phyloP scores from a whole-genome alignment of 2,113 vertebrate genomes.

The Opisthocomus hoazin region DNA sequence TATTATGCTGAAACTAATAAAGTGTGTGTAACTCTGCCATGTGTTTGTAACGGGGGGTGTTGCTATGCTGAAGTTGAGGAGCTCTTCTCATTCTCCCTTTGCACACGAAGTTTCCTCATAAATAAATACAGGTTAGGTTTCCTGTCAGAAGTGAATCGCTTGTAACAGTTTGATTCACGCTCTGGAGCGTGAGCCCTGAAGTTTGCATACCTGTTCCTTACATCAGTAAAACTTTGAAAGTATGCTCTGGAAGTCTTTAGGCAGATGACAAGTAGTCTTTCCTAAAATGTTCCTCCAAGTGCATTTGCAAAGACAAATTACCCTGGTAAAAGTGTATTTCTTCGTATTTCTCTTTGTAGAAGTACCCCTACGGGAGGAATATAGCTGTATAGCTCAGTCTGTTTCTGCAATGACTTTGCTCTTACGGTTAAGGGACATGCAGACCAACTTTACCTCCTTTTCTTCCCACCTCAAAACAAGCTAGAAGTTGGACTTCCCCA shows the following conservation, averaged over 20 bases:
- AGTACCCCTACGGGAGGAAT: fast-evolving
- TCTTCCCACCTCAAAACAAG: not conserved
- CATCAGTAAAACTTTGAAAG: not conserved
- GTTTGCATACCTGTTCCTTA: not conserved
- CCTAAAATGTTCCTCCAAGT: not conserved
- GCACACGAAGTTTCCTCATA: fast-evolving
- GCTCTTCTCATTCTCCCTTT: not conserved
- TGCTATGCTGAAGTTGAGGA: not conserved
- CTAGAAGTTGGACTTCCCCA: not conserved
- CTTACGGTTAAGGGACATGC: fast-evolving
- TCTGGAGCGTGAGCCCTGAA: not conserved
- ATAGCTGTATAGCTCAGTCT: fast-evolving
- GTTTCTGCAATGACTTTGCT: not conserved
- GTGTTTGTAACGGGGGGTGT: not conserved
- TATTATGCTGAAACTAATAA: not conserved
- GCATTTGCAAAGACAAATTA: not conserved
- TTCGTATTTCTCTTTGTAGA: not conserved
- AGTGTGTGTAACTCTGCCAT: not conserved
- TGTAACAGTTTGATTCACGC: too few species aligned
- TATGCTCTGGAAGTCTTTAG: not conserved
- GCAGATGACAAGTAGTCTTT: not conserved
- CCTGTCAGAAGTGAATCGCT: fast-evolving
- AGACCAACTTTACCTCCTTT: too few species aligned
- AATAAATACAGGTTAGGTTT: not conserved
- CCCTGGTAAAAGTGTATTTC: not conserved